Percentiles rank a stretch among this genome's conserved stretches.
Conservation (phyloP, 2,888 invertebrate genomes). For the Brachyptera putata region DNA sequence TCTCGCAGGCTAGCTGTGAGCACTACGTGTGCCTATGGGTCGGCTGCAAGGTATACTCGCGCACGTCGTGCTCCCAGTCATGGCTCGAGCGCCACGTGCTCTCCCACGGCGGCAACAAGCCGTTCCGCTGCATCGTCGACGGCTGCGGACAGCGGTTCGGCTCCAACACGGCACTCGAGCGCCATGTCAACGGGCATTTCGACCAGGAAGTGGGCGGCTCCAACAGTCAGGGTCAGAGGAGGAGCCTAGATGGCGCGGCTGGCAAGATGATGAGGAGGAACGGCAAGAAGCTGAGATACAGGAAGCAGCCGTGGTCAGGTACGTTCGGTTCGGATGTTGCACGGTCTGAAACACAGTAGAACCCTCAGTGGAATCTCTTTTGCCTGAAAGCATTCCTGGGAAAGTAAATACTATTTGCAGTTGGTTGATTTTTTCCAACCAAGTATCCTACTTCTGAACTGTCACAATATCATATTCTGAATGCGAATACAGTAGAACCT, state of each 20-base stretch:
- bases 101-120: slow-evolving; percentile 88
- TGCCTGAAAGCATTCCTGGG: no score
- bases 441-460: no score
- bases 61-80: slow-evolving; percentile 84
- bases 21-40: slow-evolving; percentile 90
- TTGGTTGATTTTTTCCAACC: no score
- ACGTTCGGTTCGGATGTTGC: no score
- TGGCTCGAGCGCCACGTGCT: slow-evolving; percentile 93
- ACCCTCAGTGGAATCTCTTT: no score
- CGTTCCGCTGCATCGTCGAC: slow-evolving; percentile 92
- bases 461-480: no score
- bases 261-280: slow-evolving; percentile 80
- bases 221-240: slow-evolving; percentile 56
- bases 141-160: slow-evolving; percentile 80
- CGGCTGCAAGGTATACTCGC: slow-evolving; percentile 90
- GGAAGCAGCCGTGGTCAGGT: slow-evolving; percentile 89
- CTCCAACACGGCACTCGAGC: slow-evolving; percentile 79
- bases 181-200: slow-evolving; percentile 93
- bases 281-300: slow-evolving; percentile 81
- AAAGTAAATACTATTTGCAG: no score
- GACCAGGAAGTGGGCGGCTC: slow-evolving; percentile 58
- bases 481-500: no score
- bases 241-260: slow-evolving; percentile 65
- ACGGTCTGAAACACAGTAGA: no score
- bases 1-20: slow-evolving; percentile 75